These are phyloP conservation scores for Enteromius anoplus DNA, from an alignment of 2,797 vertebrate genomes.

Conservation along the genomic window DNA sequence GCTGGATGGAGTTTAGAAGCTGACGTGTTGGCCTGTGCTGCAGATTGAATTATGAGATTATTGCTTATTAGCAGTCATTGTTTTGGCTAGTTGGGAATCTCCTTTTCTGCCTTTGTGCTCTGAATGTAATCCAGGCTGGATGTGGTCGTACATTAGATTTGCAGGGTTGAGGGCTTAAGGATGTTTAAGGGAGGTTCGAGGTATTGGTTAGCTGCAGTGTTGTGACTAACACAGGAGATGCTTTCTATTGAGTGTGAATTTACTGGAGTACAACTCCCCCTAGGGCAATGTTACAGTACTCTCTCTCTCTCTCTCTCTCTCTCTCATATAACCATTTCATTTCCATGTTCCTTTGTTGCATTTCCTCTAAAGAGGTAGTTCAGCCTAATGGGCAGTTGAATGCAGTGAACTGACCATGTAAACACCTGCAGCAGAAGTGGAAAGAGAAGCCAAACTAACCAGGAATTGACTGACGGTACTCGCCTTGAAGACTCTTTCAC, in stretches of 20 bases:
- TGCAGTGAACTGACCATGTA: neutral
- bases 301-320: conserved; percentile 74
- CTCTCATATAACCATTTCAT: conserved; percentile 52
- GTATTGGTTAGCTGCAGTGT: conserved; percentile 8
- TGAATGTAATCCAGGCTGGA: conserved; percentile 19
- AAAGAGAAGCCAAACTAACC: neutral
- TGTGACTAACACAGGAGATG: conserved; percentile 31
- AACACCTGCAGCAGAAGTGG: conserved; percentile 3
- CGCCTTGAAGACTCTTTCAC: neutral
- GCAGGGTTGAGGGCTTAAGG: conserved; percentile 3
- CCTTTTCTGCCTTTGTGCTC: conserved; percentile 55
- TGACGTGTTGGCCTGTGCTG: conserved; percentile 16
- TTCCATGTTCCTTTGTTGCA: conserved; percentile 23
- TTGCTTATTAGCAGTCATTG: conserved; percentile 35
- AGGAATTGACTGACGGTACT: neutral
- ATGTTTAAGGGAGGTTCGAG: neutral
- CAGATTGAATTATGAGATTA: conserved; percentile 42
- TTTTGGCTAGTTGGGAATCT: conserved; percentile 20
- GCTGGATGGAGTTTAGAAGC: neutral
- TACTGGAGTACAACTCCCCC: conserved; percentile 83
- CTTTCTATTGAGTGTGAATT: conserved; percentile 80
- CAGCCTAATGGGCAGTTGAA: neutral
- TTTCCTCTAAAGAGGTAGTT: conserved; percentile 24
- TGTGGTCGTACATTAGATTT: neutral
- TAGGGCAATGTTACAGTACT: conserved; percentile 81